phyloP scores from a whole-genome alignment of 2,888 invertebrate species.

The Notodonta ziczac region DNA sequence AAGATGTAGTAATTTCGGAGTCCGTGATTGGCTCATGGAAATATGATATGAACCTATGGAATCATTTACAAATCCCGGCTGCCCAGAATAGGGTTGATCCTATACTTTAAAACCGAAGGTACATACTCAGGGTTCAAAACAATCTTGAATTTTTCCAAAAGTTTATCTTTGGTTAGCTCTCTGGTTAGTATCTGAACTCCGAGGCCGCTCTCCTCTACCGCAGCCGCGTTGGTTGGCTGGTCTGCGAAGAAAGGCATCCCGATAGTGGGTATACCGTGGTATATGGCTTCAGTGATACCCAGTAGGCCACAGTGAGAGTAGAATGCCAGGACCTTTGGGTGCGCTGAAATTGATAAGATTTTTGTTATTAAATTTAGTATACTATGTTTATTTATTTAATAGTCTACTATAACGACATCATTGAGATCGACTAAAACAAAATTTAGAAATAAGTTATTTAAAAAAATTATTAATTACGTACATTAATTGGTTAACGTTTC shows the following conservation, averaged over 20 bases:
- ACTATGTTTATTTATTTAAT: no score
- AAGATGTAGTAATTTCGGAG: no score
- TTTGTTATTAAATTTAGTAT: no score
- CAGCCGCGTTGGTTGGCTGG: slow-evolving; percentile 82
- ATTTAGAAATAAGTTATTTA: no score
- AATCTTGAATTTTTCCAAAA: slow-evolving; percentile 74
- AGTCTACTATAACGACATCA: no score
- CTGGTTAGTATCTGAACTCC: slow-evolving; percentile 73
- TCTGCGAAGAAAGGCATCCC: slow-evolving; percentile 86
- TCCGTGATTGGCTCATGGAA: no score
- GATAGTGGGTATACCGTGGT: slow-evolving; percentile 83
- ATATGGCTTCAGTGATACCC: slow-evolving; percentile 83
- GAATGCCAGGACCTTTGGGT: slow-evolving; percentile 71
- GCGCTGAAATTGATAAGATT: slow-evolving; percentile 33
- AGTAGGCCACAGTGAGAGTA: slow-evolving; percentile 85
- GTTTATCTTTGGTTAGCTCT: slow-evolving; percentile 74
- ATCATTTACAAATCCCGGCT: no score
- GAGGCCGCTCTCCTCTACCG: slow-evolving; percentile 79
- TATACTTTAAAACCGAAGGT: not conserved
- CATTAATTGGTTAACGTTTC: no score
- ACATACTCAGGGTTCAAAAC: slow-evolving; percentile 80
- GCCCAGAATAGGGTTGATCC: no score
- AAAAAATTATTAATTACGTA: no score
- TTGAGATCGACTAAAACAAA: no score
- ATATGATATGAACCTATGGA: no score